Percentiles rank a stretch among this genome's conserved stretches.
phyloP scores from a whole-genome alignment of 2,113 vertebrate genomes.

The Ictalurus punctatus region DNA sequence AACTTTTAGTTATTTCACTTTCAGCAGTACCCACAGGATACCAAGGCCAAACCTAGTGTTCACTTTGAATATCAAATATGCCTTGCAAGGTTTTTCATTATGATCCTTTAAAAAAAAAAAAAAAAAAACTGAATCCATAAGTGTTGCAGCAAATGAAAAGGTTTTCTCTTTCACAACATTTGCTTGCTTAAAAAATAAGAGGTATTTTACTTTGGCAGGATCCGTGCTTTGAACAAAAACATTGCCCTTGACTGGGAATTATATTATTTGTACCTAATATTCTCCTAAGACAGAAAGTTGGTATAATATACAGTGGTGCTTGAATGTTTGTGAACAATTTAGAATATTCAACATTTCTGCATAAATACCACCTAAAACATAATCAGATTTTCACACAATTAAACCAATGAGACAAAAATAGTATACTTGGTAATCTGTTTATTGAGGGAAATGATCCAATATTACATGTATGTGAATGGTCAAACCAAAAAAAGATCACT shows the following conservation, averaged over 20 bases:
- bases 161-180: neutral
- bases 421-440: too few relatives aligned
- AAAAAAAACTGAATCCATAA: neutral
- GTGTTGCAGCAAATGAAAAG: neutral
- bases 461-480: too few relatives aligned
- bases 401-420: too few relatives aligned
- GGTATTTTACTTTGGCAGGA: slow-evolving; percentile 11
- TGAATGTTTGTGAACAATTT: too few relatives aligned
- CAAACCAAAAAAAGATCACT: too few relatives aligned
- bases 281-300: too few relatives aligned
- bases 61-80: slow-evolving; percentile 66
- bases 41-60: slow-evolving; percentile 52
- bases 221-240: neutral
- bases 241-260: neutral
- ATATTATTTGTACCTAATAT: neutral
- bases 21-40: slow-evolving; percentile 46
- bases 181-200: slow-evolving; percentile 24
- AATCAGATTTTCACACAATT: too few relatives aligned
- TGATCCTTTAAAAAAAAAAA: slow-evolving; percentile 31
- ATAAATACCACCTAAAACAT: too few relatives aligned
- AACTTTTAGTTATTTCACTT: slow-evolving; percentile 47
- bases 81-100: slow-evolving; percentile 49
- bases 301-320: too few relatives aligned
- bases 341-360: too few relatives aligned
- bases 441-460: too few relatives aligned